Evolutionary conservation across 2,888 invertebrate species (phyloP).

Genomic region (Euspilapteryx auroguttella): DNA sequence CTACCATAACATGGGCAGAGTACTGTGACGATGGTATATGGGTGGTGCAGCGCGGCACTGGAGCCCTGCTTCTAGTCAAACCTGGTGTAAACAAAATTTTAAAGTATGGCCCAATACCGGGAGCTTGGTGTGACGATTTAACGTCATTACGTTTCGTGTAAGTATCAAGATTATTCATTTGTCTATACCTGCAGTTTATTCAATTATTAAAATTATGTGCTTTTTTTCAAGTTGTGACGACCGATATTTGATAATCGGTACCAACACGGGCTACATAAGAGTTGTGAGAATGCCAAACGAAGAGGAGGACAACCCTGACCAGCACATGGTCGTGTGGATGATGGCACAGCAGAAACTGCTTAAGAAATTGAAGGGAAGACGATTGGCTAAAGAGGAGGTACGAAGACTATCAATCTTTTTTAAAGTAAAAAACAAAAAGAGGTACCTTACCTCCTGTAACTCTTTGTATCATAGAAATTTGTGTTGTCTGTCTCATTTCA

Average conservation of each 20-base stretch:
- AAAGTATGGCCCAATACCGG: conserved; percentile 38
- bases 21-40: conserved; percentile 39
- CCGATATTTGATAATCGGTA: conserved; percentile 33
- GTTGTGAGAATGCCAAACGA: conserved; percentile 36
- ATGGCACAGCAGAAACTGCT: conserved; percentile 24
- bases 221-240: conserved; percentile 40
- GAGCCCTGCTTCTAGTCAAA: conserved; percentile 28
- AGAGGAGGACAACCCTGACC: conserved; percentile 28
- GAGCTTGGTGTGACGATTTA: conserved; percentile 40
- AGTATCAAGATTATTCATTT: too few relatives aligned
- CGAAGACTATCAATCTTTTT: too few relatives aligned
- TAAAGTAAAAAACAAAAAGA: too few relatives aligned
- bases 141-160: conserved; percentile 35
- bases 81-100: conserved; percentile 30
- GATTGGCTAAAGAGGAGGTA: conserved; percentile 46
- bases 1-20: conserved; percentile 40
- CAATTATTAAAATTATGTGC: too few relatives aligned
- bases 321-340: conserved; percentile 25
- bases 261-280: conserved; percentile 40
- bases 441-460: too few relatives aligned
- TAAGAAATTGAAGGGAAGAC: conserved; percentile 40
- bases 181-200: too few relatives aligned
- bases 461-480: too few relatives aligned
- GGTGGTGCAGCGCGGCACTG: conserved; percentile 38
- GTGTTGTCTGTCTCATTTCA: too few relatives aligned